A percentile compares a stretch with the other conserved stretches of the same genome.
These are phyloP conservation scores for Papilio demoleus DNA, from an alignment of 2,888 invertebrate genomes.

Conservation along the genomic window DNA sequence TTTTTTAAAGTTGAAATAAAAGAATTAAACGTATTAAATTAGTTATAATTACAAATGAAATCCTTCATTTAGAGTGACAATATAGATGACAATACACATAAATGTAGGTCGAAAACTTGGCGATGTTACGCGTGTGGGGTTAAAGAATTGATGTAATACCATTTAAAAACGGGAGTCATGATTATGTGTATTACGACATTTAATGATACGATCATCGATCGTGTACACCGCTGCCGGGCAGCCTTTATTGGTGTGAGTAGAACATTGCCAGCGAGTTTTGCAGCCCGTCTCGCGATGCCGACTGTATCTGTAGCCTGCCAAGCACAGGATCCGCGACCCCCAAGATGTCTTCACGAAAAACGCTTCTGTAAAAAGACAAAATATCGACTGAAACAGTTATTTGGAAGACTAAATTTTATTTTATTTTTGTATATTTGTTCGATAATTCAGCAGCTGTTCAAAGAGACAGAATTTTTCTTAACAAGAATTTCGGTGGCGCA, in stretches of 20 bases:
- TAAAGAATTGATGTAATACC: too few species aligned
- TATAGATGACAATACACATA: too few species aligned
- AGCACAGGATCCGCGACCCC: conserved; percentile 46
- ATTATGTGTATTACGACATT: conserved; percentile 47
- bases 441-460: too few species aligned
- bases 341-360: conserved; percentile 45
- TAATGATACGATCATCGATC: conserved; percentile 42
- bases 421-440: too few species aligned
- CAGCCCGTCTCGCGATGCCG: conserved; percentile 42
- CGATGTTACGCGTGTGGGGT: too few species aligned
- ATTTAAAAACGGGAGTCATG: conserved; percentile 41
- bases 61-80: too few species aligned
- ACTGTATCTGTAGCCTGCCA: conserved; percentile 46
- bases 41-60: too few species aligned
- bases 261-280: conserved; percentile 49
- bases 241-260: conserved; percentile 42
- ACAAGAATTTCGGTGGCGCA: too few species aligned
- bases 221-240: conserved; percentile 46
- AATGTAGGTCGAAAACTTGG: too few species aligned
- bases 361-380: conserved; percentile 44
- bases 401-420: not conserved
- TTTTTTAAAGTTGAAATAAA: too few species aligned
- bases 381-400: not conserved
- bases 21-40: too few species aligned
- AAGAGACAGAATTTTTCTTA: too few species aligned